A percentile compares a stretch with the other conserved stretches of the same genome.
phyloP scores from a whole-genome alignment of 2,888 invertebrate genomes.

The Coenonympha glycerion region DNA sequence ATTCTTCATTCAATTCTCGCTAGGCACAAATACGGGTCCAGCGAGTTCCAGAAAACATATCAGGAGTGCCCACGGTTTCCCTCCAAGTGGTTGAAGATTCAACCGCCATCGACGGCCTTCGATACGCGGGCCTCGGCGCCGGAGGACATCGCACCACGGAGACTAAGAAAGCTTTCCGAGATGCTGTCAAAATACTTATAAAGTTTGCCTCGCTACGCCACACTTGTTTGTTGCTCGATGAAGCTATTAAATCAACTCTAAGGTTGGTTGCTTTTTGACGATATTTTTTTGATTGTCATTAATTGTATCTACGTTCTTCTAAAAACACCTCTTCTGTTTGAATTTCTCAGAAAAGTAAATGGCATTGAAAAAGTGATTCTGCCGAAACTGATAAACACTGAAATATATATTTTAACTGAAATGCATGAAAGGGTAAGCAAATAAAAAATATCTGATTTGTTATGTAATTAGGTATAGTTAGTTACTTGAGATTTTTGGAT shows the following conservation, averaged over 20 bases:
- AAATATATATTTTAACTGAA: slow-evolving; percentile 62
- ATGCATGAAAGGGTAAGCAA: slow-evolving; percentile 69
- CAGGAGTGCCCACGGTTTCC: slow-evolving; percentile 57
- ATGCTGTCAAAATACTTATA: slow-evolving; percentile 58
- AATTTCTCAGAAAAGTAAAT: slow-evolving; percentile 67
- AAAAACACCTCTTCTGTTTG: too few species aligned
- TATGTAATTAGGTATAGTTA: not conserved
- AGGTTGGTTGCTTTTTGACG: too few species aligned
- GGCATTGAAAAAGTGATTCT: slow-evolving; percentile 69
- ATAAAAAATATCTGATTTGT: not conserved
- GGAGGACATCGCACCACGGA: slow-evolving; percentile 64
- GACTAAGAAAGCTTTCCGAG: slow-evolving; percentile 61
- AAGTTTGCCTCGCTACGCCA: slow-evolving; percentile 70
- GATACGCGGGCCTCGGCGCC: slow-evolving; percentile 60
- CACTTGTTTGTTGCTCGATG: slow-evolving; percentile 56
- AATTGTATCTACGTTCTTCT: too few species aligned
- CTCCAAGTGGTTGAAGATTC: slow-evolving; percentile 56
- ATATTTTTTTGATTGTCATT: too few species aligned
- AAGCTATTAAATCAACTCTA: slow-evolving; percentile 54
- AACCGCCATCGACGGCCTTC: slow-evolving; percentile 47
- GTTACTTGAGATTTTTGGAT: not conserved
- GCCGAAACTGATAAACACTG: slow-evolving; percentile 63
- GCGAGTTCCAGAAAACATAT: slow-evolving; percentile 60
- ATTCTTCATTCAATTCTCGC: too few species aligned
- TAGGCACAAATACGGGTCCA: slow-evolving; percentile 65